Evolutionary conservation across 2,797 vertebrate genomes (phyloP), one percentile per base, ranked within the genome.

Genomic region (Cossypha polioptera): DNA sequence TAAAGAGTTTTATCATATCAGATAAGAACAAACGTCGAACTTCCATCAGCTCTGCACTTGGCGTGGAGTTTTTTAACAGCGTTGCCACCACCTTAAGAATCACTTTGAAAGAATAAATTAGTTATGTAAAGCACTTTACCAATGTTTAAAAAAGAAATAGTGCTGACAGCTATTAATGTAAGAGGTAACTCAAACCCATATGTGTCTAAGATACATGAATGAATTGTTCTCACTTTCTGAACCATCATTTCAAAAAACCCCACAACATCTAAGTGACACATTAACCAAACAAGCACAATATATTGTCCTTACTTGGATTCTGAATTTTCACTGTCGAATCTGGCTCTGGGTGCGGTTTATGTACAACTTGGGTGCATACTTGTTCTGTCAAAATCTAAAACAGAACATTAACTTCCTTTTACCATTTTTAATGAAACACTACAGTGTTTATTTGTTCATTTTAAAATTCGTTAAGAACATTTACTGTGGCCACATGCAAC

Each of bases 1-100:
- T 99, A 97, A 99, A 99, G 95, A 99, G 99, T 94, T 99, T 99
- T 95, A 99, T 99, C 99, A 99, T 99, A 96, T 99, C 99, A 13
- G 99, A 99, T 55, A 99, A 98, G 97, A 99, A 99, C 86, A 99
- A 98, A 80, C 99, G 99, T 65, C 99, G 98, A 85, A 99, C 99
- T 97, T 99, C 99, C 99, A 99, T 99, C 95, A 99, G 98, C 94
- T 99, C 99, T n/a, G 98, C 95, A 61, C 99, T 99, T 79, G 99
- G 99, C 2, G 98, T 97, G 36, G 99, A 99, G 97, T 99, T 99
- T 98, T 99, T 99, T 96, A 99, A 97, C 92, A 99, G 98, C 2
- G 99, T 99, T 79, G 99, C 99, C 91, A 99, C 99, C 66, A 99
- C 99, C 97, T 99, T 99, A 87, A 99, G 97, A 97, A 99, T 99